These are phyloP conservation scores for Sycophila sp. DNA, from an alignment of 1,140 invertebrate species.

Conservation along the genomic window DNA sequence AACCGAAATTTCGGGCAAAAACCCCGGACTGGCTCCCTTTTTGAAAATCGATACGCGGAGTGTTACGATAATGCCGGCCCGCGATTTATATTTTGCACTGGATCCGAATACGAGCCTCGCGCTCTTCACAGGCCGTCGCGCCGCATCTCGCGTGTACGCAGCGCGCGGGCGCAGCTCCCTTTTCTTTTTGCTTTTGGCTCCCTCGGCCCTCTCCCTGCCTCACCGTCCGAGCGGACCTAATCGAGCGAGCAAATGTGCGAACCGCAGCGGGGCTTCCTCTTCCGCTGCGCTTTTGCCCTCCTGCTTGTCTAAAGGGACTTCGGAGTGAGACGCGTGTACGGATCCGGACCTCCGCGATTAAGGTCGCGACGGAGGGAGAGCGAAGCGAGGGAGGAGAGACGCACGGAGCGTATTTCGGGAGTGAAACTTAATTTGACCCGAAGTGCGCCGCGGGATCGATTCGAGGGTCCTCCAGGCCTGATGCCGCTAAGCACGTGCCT, in stretches of 20 bases:
- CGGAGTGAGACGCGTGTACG: neutral
- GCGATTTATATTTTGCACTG: too few relatives aligned
- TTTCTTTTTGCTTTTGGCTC: neutral
- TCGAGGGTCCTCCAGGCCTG: constrained; percentile 62
- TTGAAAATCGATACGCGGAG: constrained; percentile 63
- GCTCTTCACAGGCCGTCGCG: constrained; percentile 62
- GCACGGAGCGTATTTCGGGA: constrained; percentile 23
- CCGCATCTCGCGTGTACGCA: constrained; percentile 60
- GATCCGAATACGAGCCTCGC: constrained; percentile 57
- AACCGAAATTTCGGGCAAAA: constrained; percentile 35
- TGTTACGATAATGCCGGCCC: too few relatives aligned
- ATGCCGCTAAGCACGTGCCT: constrained; percentile 55
- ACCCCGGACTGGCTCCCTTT: constrained; percentile 42
- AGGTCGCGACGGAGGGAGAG: neutral
- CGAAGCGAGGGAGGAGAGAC: neutral
- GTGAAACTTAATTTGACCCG: constrained; percentile 63
- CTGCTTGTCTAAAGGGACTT: constrained; percentile 9
- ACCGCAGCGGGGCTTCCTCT: constrained; percentile 28
- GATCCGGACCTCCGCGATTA: neutral
- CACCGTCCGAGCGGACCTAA: constrained; percentile 54
- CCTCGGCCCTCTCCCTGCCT: neutral
- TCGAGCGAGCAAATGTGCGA: constrained; percentile 56
- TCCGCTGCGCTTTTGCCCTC: constrained; percentile 16
- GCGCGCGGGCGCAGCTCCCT: too few relatives aligned
- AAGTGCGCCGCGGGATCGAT: constrained; percentile 61